Conservation (phyloP, 92 coral and sea anemone species). For the Ricordea florida region DNA sequence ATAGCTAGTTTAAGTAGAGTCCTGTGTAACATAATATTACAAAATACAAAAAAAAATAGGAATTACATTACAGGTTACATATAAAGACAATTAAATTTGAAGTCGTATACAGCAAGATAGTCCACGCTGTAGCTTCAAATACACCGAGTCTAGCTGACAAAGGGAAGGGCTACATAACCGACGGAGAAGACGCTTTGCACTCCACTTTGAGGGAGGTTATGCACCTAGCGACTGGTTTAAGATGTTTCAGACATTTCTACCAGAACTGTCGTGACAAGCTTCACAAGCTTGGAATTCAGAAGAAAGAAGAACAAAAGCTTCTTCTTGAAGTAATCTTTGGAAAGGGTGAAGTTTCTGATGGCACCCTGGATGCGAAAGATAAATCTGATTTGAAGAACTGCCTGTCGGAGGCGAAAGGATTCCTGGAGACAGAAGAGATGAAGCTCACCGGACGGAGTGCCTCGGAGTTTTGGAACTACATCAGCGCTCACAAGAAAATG, state of each 20-base stretch:
- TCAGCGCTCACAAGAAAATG: background rate
- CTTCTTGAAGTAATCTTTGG: conserved; percentile 39
- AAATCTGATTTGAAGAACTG: conserved; percentile 23
- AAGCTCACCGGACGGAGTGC: background rate
- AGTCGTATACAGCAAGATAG: conserved; percentile 28
- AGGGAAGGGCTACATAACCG: conserved; percentile 27
- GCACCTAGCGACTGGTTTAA: conserved; percentile 4
- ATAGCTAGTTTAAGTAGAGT: too few relatives aligned
- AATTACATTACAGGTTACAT: too few relatives aligned
- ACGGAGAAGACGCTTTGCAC: conserved; percentile 35
- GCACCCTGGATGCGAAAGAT: conserved; percentile 35
- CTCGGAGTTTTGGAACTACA: conserved; percentile 13
- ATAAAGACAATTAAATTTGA: too few relatives aligned
- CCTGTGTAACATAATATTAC: too few relatives aligned
- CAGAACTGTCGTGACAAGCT: conserved; percentile 30
- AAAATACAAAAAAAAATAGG: too few relatives aligned
- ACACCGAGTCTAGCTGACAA: conserved; percentile 23
- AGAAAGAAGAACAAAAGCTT: conserved; percentile 13
- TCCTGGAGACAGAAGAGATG: background rate
- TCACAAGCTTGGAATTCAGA: conserved; percentile 21
- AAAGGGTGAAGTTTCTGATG: conserved; percentile 5
- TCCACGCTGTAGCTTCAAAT: conserved; percentile 1
- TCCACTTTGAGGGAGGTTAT: conserved; percentile 17
- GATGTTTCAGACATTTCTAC: conserved; percentile 39
- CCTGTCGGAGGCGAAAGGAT: conserved; percentile 2